Base-by-base conservation (phyloP, 2,113 vertebrate species). In the Gallinago media region DNA sequence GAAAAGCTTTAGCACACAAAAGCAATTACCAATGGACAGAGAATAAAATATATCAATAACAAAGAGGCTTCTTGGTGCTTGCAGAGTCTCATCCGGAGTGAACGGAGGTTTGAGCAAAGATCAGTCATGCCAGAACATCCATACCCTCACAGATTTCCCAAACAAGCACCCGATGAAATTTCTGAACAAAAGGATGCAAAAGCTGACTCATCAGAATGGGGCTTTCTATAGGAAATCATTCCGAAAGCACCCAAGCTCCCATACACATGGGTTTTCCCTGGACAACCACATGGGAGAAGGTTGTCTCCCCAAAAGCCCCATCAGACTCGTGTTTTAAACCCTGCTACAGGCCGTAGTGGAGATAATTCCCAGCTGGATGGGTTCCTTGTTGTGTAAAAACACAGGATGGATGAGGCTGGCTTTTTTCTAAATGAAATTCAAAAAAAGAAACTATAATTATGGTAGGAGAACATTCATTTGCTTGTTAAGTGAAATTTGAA, bases 401-500 rank as follows among this genome's bases (percentile, higher is more conserved):
- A 62, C 67, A 18, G 61, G 67, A 32, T 3, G 34, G 72, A 49
- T 32, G 25, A 65, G 71, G 66, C 49, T 59, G 91, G 27, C 42
- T 67, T 68, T 55, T 50, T 50, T 47, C 65, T 65, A 66, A 91
- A 55, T 50, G 56, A 55, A 61, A 42, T 34, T 47, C 38, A 19
- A 66, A 81, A 78, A 32, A 91, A 63, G 44, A 61, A 89, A 81
- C 90, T 44, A 46, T 95, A 94, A 96, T 97, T 91, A 96, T 11
- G 31, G 70, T 25, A 49, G 77, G 77, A 96, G 95, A 96, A 89
- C 93, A 89, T 85, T 94, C 89, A 95, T 96, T 96, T 94, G 89
- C 95, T 95, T 61, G 95, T 97, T 96, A 96, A 95, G 93, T 81
- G 89, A 96, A 95, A 95, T 96, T 78, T 96, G 94, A 96, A 96